Conservation (phyloP, 2,888 invertebrate genomes). For the Philereme vetulata region DNA sequence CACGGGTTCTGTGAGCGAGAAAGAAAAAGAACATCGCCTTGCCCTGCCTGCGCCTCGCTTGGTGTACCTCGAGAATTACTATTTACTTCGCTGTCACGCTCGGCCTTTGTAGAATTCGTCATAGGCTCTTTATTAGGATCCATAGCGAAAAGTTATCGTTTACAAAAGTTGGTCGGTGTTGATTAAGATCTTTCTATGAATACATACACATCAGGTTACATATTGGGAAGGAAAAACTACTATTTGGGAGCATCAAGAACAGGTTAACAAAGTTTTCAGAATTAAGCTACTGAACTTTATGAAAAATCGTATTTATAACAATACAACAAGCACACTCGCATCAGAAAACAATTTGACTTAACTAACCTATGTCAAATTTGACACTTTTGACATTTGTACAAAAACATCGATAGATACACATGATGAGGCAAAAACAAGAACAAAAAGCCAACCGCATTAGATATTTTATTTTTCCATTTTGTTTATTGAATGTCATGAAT, state of each 20-base stretch:
- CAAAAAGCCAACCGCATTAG: too few relatives aligned
- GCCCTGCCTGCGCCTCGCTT: slow-evolving; percentile 45
- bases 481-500: too few relatives aligned
- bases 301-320: slow-evolving; percentile 12
- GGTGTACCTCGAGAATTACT: slow-evolving; percentile 51
- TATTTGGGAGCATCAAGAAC: background rate
- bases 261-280: slow-evolving; percentile 6
- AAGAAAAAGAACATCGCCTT: slow-evolving; percentile 63
- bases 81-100: slow-evolving; percentile 57
- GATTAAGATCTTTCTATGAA: slow-evolving; percentile 67
- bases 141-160: slow-evolving; percentile 62
- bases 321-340: slow-evolving; percentile 22
- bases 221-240: background rate
- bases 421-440: too few relatives aligned
- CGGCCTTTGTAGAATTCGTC: slow-evolving; percentile 54
- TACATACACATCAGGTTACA: slow-evolving; percentile 31
- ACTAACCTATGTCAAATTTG: background rate
- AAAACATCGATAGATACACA: too few relatives aligned
- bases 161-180: slow-evolving; percentile 72
- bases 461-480: too few relatives aligned
- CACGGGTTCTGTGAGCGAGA: slow-evolving; percentile 62
- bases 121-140: slow-evolving; percentile 65
- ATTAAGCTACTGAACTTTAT: background rate
- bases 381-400: too few relatives aligned
- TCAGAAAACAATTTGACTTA: slow-evolving; percentile 1